Conservation (phyloP, 2,113 vertebrate genomes). For the Eulemur rufifrons region DNA sequence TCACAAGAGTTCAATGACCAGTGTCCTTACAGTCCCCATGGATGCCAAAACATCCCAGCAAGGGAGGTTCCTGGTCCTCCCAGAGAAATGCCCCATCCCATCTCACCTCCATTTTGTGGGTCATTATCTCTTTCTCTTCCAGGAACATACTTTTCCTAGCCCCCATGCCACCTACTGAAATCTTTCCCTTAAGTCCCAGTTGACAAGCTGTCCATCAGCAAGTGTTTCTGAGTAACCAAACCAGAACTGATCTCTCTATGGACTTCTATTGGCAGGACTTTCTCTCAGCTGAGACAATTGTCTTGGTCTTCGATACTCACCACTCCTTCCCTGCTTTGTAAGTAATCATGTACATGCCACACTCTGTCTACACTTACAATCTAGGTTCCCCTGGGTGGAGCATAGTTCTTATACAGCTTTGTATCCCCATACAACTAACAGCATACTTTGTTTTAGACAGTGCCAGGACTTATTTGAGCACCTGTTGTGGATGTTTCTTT, state of each 20-base stretch:
- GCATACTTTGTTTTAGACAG: neutral
- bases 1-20: neutral
- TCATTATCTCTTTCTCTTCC: neutral
- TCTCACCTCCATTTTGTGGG: neutral
- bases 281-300: too few species aligned
- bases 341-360: too few species aligned
- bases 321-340: neutral
- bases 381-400: neutral
- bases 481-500: neutral
- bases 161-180: neutral
- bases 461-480: neutral
- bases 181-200: neutral
- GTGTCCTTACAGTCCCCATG: neutral
- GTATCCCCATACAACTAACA: neutral
- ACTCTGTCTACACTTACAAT: neutral
- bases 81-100: neutral
- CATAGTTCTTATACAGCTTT: neutral
- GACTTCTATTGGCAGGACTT: neutral
- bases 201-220: neutral
- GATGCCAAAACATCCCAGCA: neutral
- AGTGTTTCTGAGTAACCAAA: neutral
- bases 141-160: neutral
- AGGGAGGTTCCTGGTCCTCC: neutral
- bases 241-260: neutral
- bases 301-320: neutral